phyloP scores from a whole-genome alignment of 2,888 invertebrate genomes.

The Tetragnatha montana region DNA sequence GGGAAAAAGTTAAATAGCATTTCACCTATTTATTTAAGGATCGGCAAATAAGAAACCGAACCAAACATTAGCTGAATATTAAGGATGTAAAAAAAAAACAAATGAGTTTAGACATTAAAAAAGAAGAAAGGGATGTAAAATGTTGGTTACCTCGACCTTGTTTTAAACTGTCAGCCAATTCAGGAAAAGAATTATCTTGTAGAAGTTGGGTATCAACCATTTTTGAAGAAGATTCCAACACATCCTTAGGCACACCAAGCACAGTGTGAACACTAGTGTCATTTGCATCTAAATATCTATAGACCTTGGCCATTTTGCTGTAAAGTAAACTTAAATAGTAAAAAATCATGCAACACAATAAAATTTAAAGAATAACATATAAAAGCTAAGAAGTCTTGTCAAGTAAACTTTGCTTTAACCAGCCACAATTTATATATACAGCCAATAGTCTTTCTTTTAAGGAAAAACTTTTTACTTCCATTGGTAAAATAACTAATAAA shows the following conservation, averaged over 20 bases:
- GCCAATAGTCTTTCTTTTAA: too few relatives aligned
- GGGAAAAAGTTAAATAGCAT: too few relatives aligned
- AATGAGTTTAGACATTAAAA: not conserved
- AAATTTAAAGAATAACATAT: not conserved
- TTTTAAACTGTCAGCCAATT: slow-evolving; percentile 81
- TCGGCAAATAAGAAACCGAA: too few relatives aligned
- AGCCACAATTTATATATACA: too few relatives aligned
- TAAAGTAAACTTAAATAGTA: not conserved
- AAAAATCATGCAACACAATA: not conserved
- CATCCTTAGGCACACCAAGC: slow-evolving; percentile 67
- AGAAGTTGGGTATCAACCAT: slow-evolving; percentile 86
- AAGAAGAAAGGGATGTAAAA: slow-evolving; percentile 2
- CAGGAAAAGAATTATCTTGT: slow-evolving; percentile 84
- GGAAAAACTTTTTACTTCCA: too few relatives aligned
- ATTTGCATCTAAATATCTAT: not conserved
- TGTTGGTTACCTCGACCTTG: slow-evolving; percentile 80
- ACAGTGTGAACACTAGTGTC: slow-evolving; percentile 31
- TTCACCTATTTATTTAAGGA: not conserved
- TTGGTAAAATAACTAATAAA: too few relatives aligned
- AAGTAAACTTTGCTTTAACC: too few relatives aligned
- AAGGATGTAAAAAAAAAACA: not conserved
- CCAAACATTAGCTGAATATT: too few relatives aligned
- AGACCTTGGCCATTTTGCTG: slow-evolving; percentile 37
- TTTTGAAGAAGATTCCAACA: slow-evolving; percentile 85
- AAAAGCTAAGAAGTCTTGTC: not conserved